phyloP scores from a whole-genome alignment of 2,797 vertebrate species.

The Malurus leucopterus region DNA sequence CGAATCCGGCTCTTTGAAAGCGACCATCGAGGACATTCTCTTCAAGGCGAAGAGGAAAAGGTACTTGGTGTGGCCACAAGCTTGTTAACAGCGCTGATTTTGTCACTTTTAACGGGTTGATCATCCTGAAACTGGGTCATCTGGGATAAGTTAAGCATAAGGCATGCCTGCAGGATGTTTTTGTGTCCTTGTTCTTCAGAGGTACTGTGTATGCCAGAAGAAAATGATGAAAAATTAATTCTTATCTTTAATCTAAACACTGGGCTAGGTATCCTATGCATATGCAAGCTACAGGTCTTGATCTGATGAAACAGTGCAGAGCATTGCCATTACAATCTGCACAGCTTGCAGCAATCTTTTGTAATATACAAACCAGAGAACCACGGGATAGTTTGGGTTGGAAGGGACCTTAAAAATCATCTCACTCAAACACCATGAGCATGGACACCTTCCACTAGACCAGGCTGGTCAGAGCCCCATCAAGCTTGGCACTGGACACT shows the following conservation, averaged over 20 bases:
- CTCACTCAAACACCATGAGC: fast-evolving
- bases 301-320: background rate
- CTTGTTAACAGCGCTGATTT: fast-evolving
- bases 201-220: background rate
- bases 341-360: fast-evolving
- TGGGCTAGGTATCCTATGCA: fast-evolving
- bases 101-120: fast-evolving
- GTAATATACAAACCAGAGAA: background rate
- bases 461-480: background rate
- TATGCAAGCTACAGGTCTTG: no score
- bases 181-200: background rate
- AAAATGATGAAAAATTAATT: background rate
- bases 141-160: fast-evolving
- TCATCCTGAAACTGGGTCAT: no score
- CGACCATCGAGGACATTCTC: constrained; percentile 92
- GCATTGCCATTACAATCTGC: background rate
- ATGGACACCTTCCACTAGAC: background rate
- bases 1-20: constrained; percentile 92
- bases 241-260: background rate
- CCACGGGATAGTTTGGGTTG: background rate
- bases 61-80: constrained; percentile 44
- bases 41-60: constrained; percentile 94
- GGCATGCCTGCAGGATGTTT: fast-evolving
- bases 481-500: background rate
- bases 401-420: background rate